Evolutionary conservation across 1,140 invertebrate species (phyloP).

Genomic region (Drosophila leontia): DNA sequence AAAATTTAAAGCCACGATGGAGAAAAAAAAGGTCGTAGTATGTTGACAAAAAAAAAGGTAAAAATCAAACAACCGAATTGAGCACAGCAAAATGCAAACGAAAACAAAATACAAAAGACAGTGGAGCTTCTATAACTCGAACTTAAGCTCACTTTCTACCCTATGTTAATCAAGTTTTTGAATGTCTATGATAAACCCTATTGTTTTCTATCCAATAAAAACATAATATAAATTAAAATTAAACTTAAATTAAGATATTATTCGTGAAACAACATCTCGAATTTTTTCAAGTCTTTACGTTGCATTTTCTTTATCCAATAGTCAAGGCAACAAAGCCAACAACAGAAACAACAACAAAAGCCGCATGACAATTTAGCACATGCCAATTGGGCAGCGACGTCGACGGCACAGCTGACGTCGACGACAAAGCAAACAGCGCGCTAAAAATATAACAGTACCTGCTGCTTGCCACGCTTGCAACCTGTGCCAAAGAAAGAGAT

Average conservation of each 20-base stretch:
- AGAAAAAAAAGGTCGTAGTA: conserved; percentile 43
- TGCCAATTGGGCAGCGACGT: conserved; percentile 61
- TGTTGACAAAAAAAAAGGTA: conserved; percentile 51
- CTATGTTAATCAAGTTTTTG: too few species aligned
- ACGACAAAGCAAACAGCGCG: conserved; percentile 35
- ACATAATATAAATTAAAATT: neutral
- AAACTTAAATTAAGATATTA: neutral
- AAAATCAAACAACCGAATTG: conserved; percentile 47
- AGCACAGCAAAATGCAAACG: conserved; percentile 55
- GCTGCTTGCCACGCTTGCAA: conserved; percentile 73
- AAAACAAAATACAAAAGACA: conserved; percentile 34
- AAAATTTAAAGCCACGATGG: conserved; percentile 14
- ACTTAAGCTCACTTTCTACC: neutral
- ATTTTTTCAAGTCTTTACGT: conserved; percentile 10
- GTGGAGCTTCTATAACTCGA: neutral
- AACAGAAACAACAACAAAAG: conserved; percentile 30
- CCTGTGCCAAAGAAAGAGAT: conserved; percentile 44
- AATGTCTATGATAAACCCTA: too few species aligned
- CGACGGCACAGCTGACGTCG: conserved; percentile 18
- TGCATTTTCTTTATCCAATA: conserved; percentile 26
- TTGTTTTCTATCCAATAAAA: too few species aligned
- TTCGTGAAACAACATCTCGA: neutral
- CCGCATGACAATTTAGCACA: conserved; percentile 70
- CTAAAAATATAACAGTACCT: conserved; percentile 80
- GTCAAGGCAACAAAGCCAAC: conserved; percentile 48